Conservation (phyloP, 2,113 vertebrate species). For the Pholis gunnellus region DNA sequence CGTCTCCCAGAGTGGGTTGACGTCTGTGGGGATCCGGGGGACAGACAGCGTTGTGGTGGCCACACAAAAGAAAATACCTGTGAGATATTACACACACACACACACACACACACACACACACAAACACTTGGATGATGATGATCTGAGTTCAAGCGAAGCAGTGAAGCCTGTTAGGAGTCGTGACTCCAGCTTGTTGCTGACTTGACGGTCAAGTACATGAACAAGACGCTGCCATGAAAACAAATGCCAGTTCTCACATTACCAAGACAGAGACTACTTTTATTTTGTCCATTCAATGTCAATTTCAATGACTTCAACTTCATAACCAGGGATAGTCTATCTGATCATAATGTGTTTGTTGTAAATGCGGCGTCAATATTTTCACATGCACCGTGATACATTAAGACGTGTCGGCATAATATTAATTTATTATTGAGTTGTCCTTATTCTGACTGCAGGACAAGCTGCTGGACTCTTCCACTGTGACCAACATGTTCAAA, state of each 20-base stretch:
- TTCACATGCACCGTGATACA: not conserved
- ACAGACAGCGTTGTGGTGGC: conserved; percentile 79
- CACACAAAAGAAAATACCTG: conserved; percentile 87
- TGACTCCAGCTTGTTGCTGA: conserved; percentile 48
- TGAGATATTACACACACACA: conserved; percentile 56
- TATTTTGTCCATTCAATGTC: not conserved
- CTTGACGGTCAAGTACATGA: not conserved
- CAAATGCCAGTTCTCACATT: not conserved
- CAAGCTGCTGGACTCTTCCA: conserved; percentile 84
- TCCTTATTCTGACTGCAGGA: conserved; percentile 70
- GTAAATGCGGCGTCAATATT: not conserved
- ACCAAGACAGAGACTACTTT: not conserved
- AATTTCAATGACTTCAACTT: not conserved
- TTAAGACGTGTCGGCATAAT: not conserved
- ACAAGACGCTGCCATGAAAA: not conserved
- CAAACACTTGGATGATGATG: not conserved
- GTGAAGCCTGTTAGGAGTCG: conserved; percentile 43
- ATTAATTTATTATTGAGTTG: not conserved
- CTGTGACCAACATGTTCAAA: conserved; percentile 84
- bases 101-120: conserved; percentile 10
- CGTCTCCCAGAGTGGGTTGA: conserved; percentile 80
- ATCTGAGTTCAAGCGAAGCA: conserved; percentile 23
- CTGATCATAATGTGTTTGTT: not conserved
- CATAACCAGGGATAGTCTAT: not conserved
- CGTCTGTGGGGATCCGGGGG: conserved; percentile 83